These are phyloP conservation scores for Venustoraphidia nigricollis DNA, from an alignment of 2,888 invertebrate genomes.

Conservation along the genomic window DNA sequence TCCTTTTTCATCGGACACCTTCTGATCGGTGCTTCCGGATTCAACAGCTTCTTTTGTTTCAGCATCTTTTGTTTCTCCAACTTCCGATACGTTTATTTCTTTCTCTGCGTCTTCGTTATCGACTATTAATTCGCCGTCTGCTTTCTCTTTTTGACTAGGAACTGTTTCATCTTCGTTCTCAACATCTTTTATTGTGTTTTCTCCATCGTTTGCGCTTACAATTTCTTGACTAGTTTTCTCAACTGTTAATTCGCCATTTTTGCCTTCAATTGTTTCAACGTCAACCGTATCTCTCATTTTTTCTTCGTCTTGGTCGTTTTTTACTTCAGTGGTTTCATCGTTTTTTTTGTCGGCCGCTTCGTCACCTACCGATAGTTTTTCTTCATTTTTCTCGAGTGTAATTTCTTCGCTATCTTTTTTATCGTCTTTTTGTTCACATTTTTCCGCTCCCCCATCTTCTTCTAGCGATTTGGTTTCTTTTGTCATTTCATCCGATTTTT, in stretches of 20 bases:
- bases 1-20: too few relatives aligned
- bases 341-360: neutral
- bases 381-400: conserved; percentile 5
- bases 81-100: neutral
- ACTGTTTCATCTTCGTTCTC: conserved; percentile 23
- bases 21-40: too few relatives aligned
- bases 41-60: neutral
- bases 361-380: neutral
- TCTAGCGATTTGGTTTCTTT: conserved; percentile 7
- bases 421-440: conserved; percentile 6
- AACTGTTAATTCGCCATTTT: neutral
- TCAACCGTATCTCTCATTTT: conserved; percentile 17
- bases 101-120: conserved; percentile 35
- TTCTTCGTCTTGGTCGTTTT: conserved; percentile 4
- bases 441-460: neutral
- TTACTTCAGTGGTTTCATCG: conserved; percentile 2
- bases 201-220: conserved; percentile 23
- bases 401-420: conserved; percentile 6
- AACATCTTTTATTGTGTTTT: conserved; percentile 27
- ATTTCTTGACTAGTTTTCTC: conserved; percentile 4
- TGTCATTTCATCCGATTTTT: conserved; percentile 8
- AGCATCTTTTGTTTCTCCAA: conserved; percentile 6
- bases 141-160: conserved; percentile 25
- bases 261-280: conserved; percentile 19
- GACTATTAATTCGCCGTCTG: conserved; percentile 24